Conservation (phyloP, 35 echinoderm and acorn worm genomes). For the Ophiothrix spiculata region DNA sequence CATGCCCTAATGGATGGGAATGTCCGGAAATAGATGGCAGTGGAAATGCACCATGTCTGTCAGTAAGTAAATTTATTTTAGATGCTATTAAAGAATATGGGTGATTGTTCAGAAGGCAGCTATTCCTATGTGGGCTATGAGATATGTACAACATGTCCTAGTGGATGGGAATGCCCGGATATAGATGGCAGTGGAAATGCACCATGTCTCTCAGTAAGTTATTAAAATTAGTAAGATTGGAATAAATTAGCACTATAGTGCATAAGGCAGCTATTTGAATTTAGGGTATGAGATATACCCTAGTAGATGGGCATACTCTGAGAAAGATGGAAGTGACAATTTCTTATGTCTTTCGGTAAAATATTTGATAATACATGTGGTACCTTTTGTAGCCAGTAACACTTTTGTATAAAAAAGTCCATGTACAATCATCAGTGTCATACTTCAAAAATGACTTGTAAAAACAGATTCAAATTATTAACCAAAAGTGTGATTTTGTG, state of each 20-base stretch:
- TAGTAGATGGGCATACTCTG: constrained; percentile 67
- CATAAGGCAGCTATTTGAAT: constrained; percentile 53
- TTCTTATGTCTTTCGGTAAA: constrained; percentile 65
- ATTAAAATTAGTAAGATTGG: neutral
- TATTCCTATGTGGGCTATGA: constrained; percentile 59
- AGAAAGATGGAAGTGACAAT: constrained; percentile 73
- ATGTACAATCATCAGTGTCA: too few species aligned
- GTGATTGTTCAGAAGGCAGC: constrained; percentile 38
- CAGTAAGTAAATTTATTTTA: constrained; percentile 28
- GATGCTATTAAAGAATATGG: constrained; percentile 22
- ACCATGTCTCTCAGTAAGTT: constrained; percentile 64
- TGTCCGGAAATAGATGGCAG: constrained; percentile 76
- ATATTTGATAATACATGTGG: constrained; percentile 37
- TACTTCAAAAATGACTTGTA: too few species aligned
- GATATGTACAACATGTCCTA: constrained; percentile 48
- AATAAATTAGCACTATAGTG: constrained; percentile 34
- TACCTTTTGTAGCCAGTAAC: constrained; percentile 61
- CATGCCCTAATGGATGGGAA: constrained; percentile 73
- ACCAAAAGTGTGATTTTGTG: too few species aligned
- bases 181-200: constrained; percentile 80
- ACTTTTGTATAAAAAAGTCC: too few species aligned
- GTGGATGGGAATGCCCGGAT: constrained; percentile 72
- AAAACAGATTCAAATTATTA: too few species aligned
- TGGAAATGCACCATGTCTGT: constrained; percentile 73
- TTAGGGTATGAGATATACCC: constrained; percentile 38